These are phyloP conservation scores for Saturnia japonica DNA, from an alignment of 2,888 invertebrate genomes.

Conservation along the genomic window DNA sequence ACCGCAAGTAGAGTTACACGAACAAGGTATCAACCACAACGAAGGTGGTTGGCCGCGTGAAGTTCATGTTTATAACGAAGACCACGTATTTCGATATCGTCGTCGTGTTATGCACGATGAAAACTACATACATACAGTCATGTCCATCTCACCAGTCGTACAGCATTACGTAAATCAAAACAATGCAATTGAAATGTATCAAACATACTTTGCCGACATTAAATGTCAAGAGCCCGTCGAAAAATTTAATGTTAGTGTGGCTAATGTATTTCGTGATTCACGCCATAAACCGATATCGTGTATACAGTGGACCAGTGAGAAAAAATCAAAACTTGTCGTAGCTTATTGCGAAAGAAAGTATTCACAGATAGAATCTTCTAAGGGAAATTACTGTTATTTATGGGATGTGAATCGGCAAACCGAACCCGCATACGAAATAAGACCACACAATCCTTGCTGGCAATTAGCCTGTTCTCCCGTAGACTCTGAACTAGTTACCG, in stretches of 20 bases:
- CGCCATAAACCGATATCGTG: constrained; percentile 78
- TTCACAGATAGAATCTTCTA: constrained; percentile 32
- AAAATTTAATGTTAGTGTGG: constrained; percentile 81
- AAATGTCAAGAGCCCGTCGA: constrained; percentile 77
- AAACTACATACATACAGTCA: constrained; percentile 84
- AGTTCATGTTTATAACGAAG: constrained; percentile 83
- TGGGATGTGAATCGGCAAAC: constrained; percentile 84
- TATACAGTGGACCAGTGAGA: constrained; percentile 87
- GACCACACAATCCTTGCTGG: constrained; percentile 62
- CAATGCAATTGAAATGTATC: constrained; percentile 90
- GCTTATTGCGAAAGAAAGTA: constrained; percentile 78
- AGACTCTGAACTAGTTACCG: constrained; percentile 56
- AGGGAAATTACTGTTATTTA: constrained; percentile 81
- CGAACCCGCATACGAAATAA: constrained; percentile 53
- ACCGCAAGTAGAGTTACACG: constrained; percentile 77
- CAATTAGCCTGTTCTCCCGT: constrained; percentile 64
- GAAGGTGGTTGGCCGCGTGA: constrained; percentile 95
- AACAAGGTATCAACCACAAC: constrained; percentile 86
- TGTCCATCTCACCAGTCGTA: constrained; percentile 79
- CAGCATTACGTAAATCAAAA: constrained; percentile 88
- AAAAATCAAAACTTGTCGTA: constrained; percentile 83
- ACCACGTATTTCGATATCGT: constrained; percentile 86
- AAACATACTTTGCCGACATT: constrained; percentile 86
- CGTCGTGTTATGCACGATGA: constrained; percentile 92
- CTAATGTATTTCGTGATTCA: constrained; percentile 86